Evolutionary conservation across 1,140 invertebrate species (phyloP), one percentile per base, ranked within the genome.

Genomic region (Brachionus plicatilis): DNA sequence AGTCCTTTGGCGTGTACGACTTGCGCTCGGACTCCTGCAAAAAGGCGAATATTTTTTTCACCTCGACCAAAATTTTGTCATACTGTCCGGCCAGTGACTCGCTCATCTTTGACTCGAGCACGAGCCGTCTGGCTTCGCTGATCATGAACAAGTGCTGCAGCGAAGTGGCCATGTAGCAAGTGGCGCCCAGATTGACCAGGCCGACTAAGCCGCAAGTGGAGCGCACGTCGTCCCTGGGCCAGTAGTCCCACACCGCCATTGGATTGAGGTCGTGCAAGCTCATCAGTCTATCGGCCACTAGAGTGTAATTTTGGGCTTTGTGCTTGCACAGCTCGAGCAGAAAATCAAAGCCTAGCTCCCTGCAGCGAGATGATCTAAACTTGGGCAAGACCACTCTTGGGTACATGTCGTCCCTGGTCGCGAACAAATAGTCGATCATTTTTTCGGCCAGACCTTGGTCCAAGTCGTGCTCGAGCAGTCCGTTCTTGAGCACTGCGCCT

Each of bases 61-160:
- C 88, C 89, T 97, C 95, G 20, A 93, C 90, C 41, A 97, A 89
- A 0, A 95, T 96, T 4, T 92, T 90, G 79, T 93, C 93, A 90
- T 97, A 95, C 85, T 95, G 94, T 27, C 91, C 92, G 17, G 92
- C 92, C 4, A 91, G 89, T 29, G 14, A 12, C 84, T 78, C 76
- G 24, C 87, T 87, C 86, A 87, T 85, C 27, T 87, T 88, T 2
- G 93, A 93, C 9, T 91, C 91, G 27, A 98, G 87, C 80, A 98
- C 93, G 0, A 94, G 94, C 41, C 93, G 92, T 80, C 96, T 90
- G 0, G 94, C 94, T 87, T 95, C 93, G 5, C 95, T 95, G 92
- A 97, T 96, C 95, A 97, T 97, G 87, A 95, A 97, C 37, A 97
- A 88, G 90, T 97, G 96, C 88, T 98, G 96, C 92, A 97, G 95